Evolutionary conservation across 2,888 invertebrate species (phyloP).

Genomic region (Acanthosepion esculentum): DNA sequence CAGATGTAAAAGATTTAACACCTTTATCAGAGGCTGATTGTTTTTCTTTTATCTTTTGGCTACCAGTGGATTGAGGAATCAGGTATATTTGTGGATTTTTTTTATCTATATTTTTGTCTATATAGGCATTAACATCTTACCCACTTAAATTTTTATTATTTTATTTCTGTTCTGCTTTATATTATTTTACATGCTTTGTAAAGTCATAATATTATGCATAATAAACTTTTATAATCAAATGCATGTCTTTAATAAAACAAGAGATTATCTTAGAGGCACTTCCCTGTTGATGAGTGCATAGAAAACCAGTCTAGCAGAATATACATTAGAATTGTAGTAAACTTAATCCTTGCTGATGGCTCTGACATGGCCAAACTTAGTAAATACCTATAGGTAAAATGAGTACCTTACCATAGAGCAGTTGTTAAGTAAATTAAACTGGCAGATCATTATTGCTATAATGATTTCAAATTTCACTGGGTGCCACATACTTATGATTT

Average conservation of each 20-base stretch:
- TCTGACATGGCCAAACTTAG: too few relatives aligned
- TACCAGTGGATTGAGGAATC: constrained; percentile 23
- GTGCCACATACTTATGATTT: background rate
- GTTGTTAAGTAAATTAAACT: too few relatives aligned
- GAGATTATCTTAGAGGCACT: background rate
- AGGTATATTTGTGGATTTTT: background rate
- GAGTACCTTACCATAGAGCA: too few relatives aligned
- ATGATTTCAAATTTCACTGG: too few relatives aligned
- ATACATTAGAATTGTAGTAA: background rate
- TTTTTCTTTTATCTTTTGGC: constrained; percentile 25
- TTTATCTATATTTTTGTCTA: background rate
- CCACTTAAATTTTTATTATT: background rate
- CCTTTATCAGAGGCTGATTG: background rate
- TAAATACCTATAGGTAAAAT: too few relatives aligned
- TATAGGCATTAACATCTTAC: background rate
- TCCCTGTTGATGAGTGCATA: background rate
- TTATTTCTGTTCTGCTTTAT: background rate
- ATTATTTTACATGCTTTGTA: background rate
- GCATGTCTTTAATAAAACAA: background rate
- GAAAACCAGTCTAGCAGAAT: background rate
- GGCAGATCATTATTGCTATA: too few relatives aligned
- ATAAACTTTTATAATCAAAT: background rate
- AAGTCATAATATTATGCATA: background rate
- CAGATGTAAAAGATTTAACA: background rate
- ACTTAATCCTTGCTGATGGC: background rate